A percentile compares a stretch with the other conserved stretches of the same genome.
These are phyloP conservation scores for Merodon equestris DNA, from an alignment of 2,888 invertebrate genomes.

Conservation along the genomic window DNA sequence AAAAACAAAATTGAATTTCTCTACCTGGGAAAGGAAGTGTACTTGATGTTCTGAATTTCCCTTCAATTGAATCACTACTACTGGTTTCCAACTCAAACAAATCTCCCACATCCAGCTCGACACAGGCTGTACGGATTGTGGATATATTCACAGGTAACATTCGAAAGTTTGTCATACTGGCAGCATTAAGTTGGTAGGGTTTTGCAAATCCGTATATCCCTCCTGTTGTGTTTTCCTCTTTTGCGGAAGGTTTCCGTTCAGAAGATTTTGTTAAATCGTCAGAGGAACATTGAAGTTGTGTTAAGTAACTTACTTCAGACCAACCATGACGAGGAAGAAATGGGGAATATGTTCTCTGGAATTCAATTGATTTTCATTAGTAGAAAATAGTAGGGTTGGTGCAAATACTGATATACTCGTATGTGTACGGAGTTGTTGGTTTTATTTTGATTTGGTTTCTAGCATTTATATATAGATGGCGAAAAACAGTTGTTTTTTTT, in stretches of 20 bases:
- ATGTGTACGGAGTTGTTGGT: too few species aligned
- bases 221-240: slow-evolving; percentile 48
- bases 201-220: slow-evolving; percentile 41
- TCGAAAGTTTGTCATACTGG: slow-evolving; percentile 43
- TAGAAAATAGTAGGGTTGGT: too few species aligned
- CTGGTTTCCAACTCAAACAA: slow-evolving; percentile 55
- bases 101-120: slow-evolving; percentile 14
- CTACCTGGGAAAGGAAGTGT: slow-evolving; percentile 31
- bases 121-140: not conserved
- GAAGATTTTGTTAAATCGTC: slow-evolving; percentile 41
- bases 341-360: slow-evolving; percentile 18
- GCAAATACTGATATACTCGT: too few species aligned
- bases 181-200: slow-evolving; percentile 26
- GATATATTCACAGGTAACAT: slow-evolving; percentile 31
- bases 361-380: slow-evolving; percentile 17
- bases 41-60: slow-evolving; percentile 41
- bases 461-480: too few species aligned
- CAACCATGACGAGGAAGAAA: not conserved
- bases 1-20: slow-evolving; percentile 43
- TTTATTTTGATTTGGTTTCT: too few species aligned
- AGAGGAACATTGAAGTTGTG: slow-evolving; percentile 24
- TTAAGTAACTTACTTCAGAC: slow-evolving; percentile 6
- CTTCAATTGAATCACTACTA: slow-evolving; percentile 29
- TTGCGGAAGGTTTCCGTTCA: slow-evolving; percentile 52
- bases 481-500: too few species aligned